Evolutionary conservation across 2,113 vertebrate genomes (phyloP).

Genomic region (Siniperca chuatsi): DNA sequence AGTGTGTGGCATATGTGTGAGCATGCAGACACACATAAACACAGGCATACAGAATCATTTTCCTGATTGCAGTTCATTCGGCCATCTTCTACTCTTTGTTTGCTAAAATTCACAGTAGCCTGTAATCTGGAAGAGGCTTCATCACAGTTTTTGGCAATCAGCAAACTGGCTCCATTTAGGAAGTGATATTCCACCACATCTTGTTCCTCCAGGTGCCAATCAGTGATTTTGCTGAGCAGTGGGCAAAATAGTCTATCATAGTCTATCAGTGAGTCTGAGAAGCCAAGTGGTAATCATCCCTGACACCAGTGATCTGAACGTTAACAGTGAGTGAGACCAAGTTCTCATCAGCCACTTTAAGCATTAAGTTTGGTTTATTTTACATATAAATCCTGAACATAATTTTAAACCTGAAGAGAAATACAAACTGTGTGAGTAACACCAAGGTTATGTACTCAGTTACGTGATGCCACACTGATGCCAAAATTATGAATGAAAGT

Average conservation of each 20-base stretch:
- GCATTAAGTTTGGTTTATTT: background rate
- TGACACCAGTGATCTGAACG: conserved; percentile 3
- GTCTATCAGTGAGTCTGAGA: background rate
- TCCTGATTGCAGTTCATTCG: conserved; percentile 24
- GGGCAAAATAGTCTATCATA: background rate
- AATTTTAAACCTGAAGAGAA: background rate
- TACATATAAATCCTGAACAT: background rate
- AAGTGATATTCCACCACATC: conserved; percentile 20
- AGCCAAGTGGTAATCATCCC: conserved; percentile 8
- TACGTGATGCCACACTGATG: background rate
- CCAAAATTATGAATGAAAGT: background rate
- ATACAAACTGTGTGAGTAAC: background rate
- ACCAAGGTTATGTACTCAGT: background rate
- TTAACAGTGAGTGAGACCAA: background rate
- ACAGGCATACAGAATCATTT: background rate
- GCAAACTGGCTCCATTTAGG: conserved; percentile 27
- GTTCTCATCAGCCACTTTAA: background rate
- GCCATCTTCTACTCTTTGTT: conserved; percentile 16
- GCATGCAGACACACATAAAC: background rate
- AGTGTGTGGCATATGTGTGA: conserved; percentile 2
- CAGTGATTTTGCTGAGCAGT: conserved; percentile 14
- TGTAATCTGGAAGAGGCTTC: conserved; percentile 21
- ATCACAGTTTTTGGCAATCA: conserved; percentile 33
- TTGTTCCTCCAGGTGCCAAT: conserved; percentile 33
- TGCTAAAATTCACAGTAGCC: conserved; percentile 35